Percentiles rank a stretch among this genome's conserved stretches.
phyloP scores from a whole-genome alignment of 2,113 vertebrate genomes.

The Lipophrys pholis region DNA sequence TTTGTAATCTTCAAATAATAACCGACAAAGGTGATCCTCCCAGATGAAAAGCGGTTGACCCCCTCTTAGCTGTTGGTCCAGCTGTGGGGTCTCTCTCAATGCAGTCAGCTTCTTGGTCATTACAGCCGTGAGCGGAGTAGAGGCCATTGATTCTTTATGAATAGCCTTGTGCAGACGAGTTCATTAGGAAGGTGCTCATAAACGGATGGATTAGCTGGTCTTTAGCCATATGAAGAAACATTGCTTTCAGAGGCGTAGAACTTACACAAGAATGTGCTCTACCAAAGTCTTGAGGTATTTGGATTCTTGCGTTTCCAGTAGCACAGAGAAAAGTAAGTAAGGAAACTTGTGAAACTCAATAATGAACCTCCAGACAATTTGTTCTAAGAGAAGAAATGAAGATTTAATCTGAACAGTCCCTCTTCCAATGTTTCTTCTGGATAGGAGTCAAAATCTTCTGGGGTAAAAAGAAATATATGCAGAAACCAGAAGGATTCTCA shows the following conservation, averaged over 20 bases:
- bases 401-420: no score
- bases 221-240: constrained; percentile 23
- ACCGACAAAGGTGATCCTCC: constrained; percentile 5
- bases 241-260: constrained; percentile 1
- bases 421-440: no score
- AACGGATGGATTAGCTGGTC: constrained; percentile 70
- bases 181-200: constrained; percentile 70
- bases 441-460: no score
- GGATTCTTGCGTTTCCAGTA: background rate
- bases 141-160: constrained; percentile 82
- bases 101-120: constrained; percentile 64
- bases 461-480: no score
- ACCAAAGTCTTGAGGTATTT: background rate
- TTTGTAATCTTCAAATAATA: constrained; percentile 3
- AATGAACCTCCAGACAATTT: background rate
- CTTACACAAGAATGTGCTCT: constrained; percentile 6
- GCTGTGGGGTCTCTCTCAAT: constrained; percentile 55
- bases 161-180: constrained; percentile 69
- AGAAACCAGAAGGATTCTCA: constrained; percentile 29
- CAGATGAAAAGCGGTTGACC: constrained; percentile 7
- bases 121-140: constrained; percentile 66
- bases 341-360: constrained; percentile 10
- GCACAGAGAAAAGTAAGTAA: background rate
- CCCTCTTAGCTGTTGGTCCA: background rate
- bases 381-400: background rate